These are phyloP conservation scores for Saimiri boliviensis DNA, from an alignment of 2,113 vertebrate genomes.

Conservation along the genomic window DNA sequence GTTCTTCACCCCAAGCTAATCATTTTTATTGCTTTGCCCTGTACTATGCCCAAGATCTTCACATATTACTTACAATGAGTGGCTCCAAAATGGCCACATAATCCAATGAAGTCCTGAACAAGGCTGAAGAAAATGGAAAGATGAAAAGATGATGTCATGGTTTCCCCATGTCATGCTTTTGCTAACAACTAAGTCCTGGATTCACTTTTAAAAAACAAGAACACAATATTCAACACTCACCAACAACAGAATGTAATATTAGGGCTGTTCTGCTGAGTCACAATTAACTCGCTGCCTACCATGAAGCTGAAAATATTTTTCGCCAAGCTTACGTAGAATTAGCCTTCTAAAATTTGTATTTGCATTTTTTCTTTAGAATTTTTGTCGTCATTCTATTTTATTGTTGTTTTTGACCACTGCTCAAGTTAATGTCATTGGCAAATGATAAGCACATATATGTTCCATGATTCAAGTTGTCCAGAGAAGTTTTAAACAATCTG, in stretches of 20 bases:
- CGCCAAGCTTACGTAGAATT: background rate
- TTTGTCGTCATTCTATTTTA: slow-evolving; percentile 13
- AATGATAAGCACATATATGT: background rate
- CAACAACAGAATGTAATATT: background rate
- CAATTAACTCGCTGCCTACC: background rate
- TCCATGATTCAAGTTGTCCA: background rate
- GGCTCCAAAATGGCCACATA: background rate
- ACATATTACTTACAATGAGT: background rate
- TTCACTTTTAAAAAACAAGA: slow-evolving; percentile 25
- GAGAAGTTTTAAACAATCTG: slow-evolving; percentile 12
- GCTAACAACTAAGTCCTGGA: background rate
- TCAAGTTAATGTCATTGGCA: background rate
- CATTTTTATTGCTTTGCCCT: background rate
- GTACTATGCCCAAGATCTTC: background rate
- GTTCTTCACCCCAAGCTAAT: background rate
- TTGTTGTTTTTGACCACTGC: background rate
- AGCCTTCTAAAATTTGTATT: background rate
- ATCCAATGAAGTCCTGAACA: background rate
- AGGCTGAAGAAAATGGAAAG: background rate
- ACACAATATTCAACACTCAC: background rate
- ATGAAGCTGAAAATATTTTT: background rate
- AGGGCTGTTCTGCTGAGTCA: background rate
- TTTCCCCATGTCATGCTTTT: background rate
- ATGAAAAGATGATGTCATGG: background rate
- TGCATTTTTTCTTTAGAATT: background rate